Conservation (phyloP, 2,888 invertebrate genomes). For the Neuroscelio doddi region DNA sequence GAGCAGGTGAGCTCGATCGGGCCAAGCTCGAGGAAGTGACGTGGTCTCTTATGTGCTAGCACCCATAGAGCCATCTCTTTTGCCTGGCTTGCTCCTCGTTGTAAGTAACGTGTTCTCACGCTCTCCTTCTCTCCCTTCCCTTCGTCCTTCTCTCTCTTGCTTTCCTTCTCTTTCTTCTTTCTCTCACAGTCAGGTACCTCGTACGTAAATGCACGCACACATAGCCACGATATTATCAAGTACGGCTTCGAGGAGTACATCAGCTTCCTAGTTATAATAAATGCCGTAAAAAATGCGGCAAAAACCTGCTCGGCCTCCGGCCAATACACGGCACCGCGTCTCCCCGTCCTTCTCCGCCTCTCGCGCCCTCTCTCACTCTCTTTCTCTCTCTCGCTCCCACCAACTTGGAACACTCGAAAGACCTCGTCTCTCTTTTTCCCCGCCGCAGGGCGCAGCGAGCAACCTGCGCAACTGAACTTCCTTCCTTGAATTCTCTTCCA, state of each 20-base stretch:
- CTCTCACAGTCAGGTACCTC: slow-evolving; percentile 28
- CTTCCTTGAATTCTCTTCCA: slow-evolving; percentile 43
- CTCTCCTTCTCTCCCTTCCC: slow-evolving; percentile 56
- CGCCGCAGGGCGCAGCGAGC: slow-evolving; percentile 46
- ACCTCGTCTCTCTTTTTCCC: slow-evolving; percentile 25
- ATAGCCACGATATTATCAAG: slow-evolving; percentile 44
- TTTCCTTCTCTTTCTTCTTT: slow-evolving; percentile 11
- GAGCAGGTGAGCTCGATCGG: slow-evolving; percentile 55
- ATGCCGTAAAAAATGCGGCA: slow-evolving; percentile 59
- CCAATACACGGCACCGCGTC: slow-evolving; percentile 52
- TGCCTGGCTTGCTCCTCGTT: slow-evolving; percentile 26
- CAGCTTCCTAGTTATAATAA: slow-evolving; percentile 65
- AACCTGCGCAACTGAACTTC: slow-evolving; percentile 45
- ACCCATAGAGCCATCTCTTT: slow-evolving; percentile 35
- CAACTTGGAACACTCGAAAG: too few species aligned
- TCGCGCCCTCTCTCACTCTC: slow-evolving; percentile 23
- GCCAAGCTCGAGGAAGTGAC: slow-evolving; percentile 47
- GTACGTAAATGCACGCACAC: slow-evolving; percentile 17
- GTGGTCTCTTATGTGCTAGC: slow-evolving; percentile 41
- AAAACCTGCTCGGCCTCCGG: slow-evolving; percentile 70
- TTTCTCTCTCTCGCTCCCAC: slow-evolving; percentile 25
- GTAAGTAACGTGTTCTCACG: slow-evolving; percentile 63
- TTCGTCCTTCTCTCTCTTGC: slow-evolving; percentile 14
- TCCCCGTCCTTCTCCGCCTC: slow-evolving; percentile 36
- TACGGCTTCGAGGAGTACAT: slow-evolving; percentile 51